Evolutionary conservation across 2,113 vertebrate species (phyloP).

Genomic region (Numida meleagris): DNA sequence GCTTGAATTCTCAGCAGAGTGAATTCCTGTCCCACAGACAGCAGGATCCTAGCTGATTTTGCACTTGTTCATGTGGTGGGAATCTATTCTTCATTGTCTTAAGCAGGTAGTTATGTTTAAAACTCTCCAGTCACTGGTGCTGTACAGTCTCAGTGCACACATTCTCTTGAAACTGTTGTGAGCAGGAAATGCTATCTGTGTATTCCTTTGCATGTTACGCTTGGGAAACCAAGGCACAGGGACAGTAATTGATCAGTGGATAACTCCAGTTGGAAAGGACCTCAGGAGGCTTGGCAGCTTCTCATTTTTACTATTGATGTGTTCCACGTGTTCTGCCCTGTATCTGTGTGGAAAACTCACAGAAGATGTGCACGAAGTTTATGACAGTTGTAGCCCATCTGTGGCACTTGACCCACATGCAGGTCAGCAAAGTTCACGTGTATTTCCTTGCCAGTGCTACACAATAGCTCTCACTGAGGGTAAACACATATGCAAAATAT

Average conservation of each 20-base stretch:
- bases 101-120: constrained; percentile 43
- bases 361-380: not conserved
- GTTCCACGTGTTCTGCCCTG: not conserved
- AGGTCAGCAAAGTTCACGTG: not conserved
- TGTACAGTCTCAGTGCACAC: not conserved
- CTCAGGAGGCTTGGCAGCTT: not conserved
- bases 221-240: not conserved
- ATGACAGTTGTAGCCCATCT: accelerated
- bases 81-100: constrained; percentile 44
- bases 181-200: not conserved
- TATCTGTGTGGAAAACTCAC: not conserved
- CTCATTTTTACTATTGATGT: not conserved
- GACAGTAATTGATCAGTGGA: not conserved
- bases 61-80: constrained; percentile 10
- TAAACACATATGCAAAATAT: not conserved
- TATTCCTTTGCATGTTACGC: not conserved
- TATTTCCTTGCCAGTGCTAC: not conserved
- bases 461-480: not conserved
- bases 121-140: not conserved
- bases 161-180: not conserved
- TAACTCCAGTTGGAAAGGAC: not conserved
- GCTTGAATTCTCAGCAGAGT: not conserved
- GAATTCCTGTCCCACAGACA: not conserved
- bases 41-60: not conserved
- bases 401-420: not conserved